Percentiles rank a stretch among this genome's conserved stretches.
These are phyloP conservation scores for Formica selysi DNA, from an alignment of 1,140 invertebrate genomes.

Conservation along the genomic window DNA sequence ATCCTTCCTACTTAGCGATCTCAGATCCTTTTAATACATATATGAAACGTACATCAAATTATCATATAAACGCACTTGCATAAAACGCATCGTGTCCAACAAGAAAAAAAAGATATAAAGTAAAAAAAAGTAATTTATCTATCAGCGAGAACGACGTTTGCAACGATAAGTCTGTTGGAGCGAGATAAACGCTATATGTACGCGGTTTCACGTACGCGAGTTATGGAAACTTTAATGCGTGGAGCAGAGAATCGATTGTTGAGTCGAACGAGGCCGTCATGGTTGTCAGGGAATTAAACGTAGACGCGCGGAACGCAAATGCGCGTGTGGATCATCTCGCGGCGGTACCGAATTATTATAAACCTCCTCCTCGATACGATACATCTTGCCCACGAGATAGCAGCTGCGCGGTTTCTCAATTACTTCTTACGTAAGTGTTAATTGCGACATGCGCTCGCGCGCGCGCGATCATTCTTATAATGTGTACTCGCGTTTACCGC, in stretches of 20 bases:
- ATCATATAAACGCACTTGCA: conserved; percentile 2
- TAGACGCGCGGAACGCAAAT: background rate
- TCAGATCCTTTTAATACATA: conserved; percentile 1
- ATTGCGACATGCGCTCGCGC: conserved; percentile 67
- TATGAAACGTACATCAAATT: background rate
- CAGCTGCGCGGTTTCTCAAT: conserved; percentile 72
- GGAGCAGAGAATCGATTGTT: conserved; percentile 35
- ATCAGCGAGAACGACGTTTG: background rate
- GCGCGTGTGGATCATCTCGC: conserved; percentile 56
- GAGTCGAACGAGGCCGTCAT: conserved; percentile 9
- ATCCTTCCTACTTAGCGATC: background rate
- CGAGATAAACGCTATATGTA: conserved; percentile 26
- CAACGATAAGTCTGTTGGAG: conserved; percentile 34
- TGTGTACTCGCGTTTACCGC: conserved; percentile 24
- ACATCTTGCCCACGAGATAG: conserved; percentile 62
- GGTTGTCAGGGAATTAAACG: conserved; percentile 31
- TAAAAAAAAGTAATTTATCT: conserved; percentile 27
- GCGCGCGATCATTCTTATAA: conserved; percentile 71
- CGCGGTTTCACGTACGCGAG: background rate
- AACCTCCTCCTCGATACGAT: conserved; percentile 62
- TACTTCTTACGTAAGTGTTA: conserved; percentile 72
- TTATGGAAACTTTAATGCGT: conserved; percentile 36
- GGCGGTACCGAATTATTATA: conserved; percentile 69
- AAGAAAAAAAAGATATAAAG: background rate
- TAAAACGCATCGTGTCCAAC: background rate